These are phyloP conservation scores for Drosophila mulleri DNA, from an alignment of 2,888 invertebrate species.

Conservation along the genomic window DNA sequence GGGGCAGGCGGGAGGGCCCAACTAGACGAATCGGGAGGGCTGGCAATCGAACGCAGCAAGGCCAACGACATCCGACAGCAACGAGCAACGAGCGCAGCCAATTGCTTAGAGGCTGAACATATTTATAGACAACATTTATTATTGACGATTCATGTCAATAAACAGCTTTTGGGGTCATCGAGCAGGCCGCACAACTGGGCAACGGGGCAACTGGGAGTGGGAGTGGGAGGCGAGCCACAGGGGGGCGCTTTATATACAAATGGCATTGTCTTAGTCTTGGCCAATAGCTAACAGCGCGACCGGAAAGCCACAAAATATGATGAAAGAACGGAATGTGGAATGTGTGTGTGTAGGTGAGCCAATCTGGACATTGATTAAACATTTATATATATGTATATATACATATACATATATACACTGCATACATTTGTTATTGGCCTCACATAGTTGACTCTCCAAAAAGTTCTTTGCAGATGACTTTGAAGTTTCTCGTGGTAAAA, in stretches of 20 bases:
- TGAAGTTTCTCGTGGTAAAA: neutral
- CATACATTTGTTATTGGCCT: neutral
- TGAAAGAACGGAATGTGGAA: slow-evolving; percentile 5
- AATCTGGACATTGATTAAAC: neutral
- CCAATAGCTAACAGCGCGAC: neutral
- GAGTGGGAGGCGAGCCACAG: neutral
- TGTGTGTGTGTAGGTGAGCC: neutral
- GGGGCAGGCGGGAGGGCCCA: neutral
- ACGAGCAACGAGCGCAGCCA: slow-evolving; percentile 30
- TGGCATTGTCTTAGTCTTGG: slow-evolving; percentile 9
- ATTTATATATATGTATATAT: no score
- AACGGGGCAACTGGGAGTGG: no score
- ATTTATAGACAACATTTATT: slow-evolving; percentile 46
- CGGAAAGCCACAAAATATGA: slow-evolving; percentile 5
- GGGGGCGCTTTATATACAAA: neutral
- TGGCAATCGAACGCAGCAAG: slow-evolving; percentile 25
- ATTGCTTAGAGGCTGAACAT: slow-evolving; percentile 48
- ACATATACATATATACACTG: neutral
- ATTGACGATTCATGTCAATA: slow-evolving; percentile 53
- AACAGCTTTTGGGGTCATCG: slow-evolving; percentile 23
- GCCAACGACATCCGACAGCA: slow-evolving; percentile 49
- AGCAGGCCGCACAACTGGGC: neutral
- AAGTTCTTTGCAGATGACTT: slow-evolving; percentile 1
- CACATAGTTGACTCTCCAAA: neutral
- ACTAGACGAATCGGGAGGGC: neutral